A percentile compares a stretch with the other conserved stretches of the same genome.
phyloP scores from a whole-genome alignment of 2,113 vertebrate species.

The Catharus fuscescens region DNA sequence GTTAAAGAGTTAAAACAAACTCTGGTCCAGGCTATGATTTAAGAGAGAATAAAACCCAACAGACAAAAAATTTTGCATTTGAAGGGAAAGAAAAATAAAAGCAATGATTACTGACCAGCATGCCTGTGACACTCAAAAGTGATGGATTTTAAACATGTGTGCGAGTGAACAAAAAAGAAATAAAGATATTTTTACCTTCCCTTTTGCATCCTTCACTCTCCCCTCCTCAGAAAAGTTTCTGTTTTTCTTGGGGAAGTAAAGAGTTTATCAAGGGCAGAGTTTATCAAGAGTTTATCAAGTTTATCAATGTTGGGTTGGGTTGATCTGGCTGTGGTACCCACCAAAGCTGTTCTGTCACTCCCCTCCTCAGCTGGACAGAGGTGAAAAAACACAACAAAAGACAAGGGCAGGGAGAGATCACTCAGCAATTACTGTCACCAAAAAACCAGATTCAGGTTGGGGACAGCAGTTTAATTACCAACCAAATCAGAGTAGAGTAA shows the following conservation, averaged over 20 bases:
- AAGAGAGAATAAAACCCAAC: background rate
- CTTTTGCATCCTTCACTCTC: background rate
- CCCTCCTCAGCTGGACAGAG: background rate
- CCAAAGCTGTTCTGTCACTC: background rate
- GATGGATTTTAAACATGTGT: background rate
- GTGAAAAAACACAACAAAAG: background rate
- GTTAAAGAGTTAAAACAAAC: background rate
- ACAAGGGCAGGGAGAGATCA: background rate
- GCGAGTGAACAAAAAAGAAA: background rate
- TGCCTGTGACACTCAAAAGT: background rate
- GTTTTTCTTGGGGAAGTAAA: background rate
- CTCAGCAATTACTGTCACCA: background rate
- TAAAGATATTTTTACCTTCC: background rate
- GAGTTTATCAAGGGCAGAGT: background rate
- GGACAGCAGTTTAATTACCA: background rate
- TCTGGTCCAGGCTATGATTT: background rate
- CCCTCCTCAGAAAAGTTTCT: background rate
- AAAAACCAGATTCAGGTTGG: background rate
- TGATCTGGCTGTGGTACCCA: background rate
- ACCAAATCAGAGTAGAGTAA: background rate
- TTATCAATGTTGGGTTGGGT: background rate
- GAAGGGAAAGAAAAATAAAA: background rate
- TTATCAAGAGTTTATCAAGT: no score
- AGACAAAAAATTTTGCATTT: background rate
- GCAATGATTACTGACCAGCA: background rate